A percentile compares a stretch with the other conserved stretches of the same genome.
phyloP scores from a whole-genome alignment of 2,113 vertebrate genomes.

The Abramis brama region DNA sequence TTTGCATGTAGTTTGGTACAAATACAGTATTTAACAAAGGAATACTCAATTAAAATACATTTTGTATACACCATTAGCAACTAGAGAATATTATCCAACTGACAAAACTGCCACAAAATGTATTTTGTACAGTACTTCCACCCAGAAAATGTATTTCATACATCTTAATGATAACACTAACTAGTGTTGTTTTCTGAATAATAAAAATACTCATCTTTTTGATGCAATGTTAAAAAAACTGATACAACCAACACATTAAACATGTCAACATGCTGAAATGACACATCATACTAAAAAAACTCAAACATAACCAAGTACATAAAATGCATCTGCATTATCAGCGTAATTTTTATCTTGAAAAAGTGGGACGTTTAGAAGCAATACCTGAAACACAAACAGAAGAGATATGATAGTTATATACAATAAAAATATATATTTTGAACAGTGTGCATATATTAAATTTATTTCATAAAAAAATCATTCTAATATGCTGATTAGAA shows the following conservation, averaged over 20 bases:
- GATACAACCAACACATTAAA: neutral
- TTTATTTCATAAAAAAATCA: no score
- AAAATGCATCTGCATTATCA: neutral
- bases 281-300: neutral
- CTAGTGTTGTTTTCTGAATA: no score
- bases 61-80: no score
- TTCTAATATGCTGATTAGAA: no score
- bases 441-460: neutral
- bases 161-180: no score
- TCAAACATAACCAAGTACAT: neutral
- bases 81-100: no score
- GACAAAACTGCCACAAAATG: no score
- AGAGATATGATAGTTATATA: neutral
- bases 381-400: conserved; percentile 20
- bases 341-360: neutral
- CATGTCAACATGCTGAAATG: neutral
- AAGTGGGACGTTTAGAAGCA: conserved; percentile 5
- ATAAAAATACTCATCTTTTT: neutral
- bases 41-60: no score
- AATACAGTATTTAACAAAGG: no score
- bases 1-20: no score
- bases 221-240: neutral
- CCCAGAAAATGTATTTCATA: no score
- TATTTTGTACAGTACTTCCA: no score
- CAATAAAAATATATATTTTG: neutral